Evolutionary conservation across 2,888 invertebrate genomes (phyloP), one percentile per base, ranked within the genome.

Genomic region (Campoplex capitator): DNA sequence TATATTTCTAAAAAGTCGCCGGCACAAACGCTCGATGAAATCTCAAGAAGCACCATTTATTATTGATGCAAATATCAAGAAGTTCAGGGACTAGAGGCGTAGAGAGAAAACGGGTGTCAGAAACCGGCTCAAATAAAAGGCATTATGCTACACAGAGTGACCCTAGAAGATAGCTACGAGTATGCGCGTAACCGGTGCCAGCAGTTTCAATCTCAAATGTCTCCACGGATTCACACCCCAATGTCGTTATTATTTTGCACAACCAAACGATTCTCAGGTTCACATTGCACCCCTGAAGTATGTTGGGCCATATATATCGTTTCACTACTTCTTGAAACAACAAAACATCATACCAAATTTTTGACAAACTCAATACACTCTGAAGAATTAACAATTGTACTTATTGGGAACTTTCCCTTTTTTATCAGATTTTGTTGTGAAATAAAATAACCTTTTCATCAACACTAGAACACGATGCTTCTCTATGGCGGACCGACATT

Each of bases 81-180:
- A 11, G 38, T n/a, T 9, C 18, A n/a, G 67, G 35, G 38, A n/a
- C 38, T 38, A n/a, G 9, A 38, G 11, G 9, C n/a, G 3, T 3
- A n/a, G 2, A 38, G n/a, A 67, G 38, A n/a, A 67, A 16, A 38
- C n/a, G 67, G n/a, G 67, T 67, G 38, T 38, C 67, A n/a, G 9
- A 35, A 38, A 68, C 38, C 42, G 11, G n/a, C 68, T 32, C 68
- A 23, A 42, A 42, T n/a, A 38, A 42, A 18, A 68, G 11, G 42
- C n/a, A 42, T 6, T 1, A 42, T 7, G 8, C 18, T 38, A 6
- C 23, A 23, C 23, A 23, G 3, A n/a, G 42, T 38, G 42, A 23
- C 68, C 68, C n/a, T n/a, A 42, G n/a, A 9, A 67, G 7, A 68
- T 18, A 65, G 35, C 35, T 65, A 9, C 65, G 42, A 68, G 68